Percentiles rank a stretch among this genome's conserved stretches.
These are phyloP conservation scores for Camponotus fellah DNA, from an alignment of 2,888 invertebrate species.

Conservation along the genomic window DNA sequence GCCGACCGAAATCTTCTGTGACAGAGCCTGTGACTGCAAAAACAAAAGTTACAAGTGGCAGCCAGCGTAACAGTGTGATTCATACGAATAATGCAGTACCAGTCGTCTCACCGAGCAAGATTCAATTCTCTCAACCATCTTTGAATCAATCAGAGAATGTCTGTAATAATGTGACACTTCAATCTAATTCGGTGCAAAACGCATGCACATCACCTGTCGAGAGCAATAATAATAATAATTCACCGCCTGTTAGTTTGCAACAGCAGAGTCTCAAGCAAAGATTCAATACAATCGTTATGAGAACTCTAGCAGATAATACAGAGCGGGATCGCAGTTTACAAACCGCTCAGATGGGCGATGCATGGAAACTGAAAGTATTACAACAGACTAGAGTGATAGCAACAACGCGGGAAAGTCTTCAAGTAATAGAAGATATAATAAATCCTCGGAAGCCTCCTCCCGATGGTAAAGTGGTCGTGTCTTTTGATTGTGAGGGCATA, in stretches of 20 bases:
- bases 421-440: conserved; percentile 92
- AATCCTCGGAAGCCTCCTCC: conserved; percentile 84
- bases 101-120: conserved; percentile 54
- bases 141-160: conserved; percentile 46
- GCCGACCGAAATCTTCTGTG: conserved; percentile 89
- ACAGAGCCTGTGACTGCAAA: conserved; percentile 54
- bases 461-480: conserved; percentile 88
- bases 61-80: conserved; percentile 50
- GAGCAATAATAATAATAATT: conserved; percentile 77
- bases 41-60: conserved; percentile 64
- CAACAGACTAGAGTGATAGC: conserved; percentile 94
- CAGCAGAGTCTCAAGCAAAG: conserved; percentile 94
- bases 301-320: conserved; percentile 95
- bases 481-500: conserved; percentile 97
- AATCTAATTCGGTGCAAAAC: conserved; percentile 73
- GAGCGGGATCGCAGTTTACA: conserved; percentile 87
- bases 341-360: conserved; percentile 88
- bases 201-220: conserved; percentile 74
- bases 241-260: conserved; percentile 82
- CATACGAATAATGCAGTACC: conserved; percentile 36
- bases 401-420: conserved; percentile 92
- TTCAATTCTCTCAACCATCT: conserved; percentile 46
- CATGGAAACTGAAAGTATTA: conserved; percentile 93
- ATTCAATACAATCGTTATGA: conserved; percentile 95
- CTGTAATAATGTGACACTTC: conserved; percentile 46